Base-by-base conservation (phyloP, 1,140 invertebrate genomes). In the Stegodyphus dumicola region DNA sequence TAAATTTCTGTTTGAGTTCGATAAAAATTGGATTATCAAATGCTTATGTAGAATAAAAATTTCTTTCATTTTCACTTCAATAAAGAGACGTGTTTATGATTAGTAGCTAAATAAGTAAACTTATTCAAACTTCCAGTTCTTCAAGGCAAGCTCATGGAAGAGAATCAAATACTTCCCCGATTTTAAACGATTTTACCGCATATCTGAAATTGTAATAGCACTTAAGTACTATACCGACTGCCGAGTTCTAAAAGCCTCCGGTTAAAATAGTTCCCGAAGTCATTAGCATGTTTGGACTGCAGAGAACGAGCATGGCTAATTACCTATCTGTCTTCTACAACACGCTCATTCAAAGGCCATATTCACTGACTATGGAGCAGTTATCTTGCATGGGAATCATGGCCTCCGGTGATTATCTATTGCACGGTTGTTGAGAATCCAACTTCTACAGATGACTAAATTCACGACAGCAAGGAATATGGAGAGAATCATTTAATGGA, bases 291-390 rank as follows among this genome's bases (percentile, higher is more conserved):
- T 78, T 78, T 78, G 77, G 77, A 66, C 64, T 77, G 75, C 18
- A 64, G 52, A 65, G 52, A 65, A 52, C 49, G 65, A 78, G 65
- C 65, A 54, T 64, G 77, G 69, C 77, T 78, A 78, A 78, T 78
- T 78, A 78, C 77, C 77, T 78, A 78, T 78, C 77, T 78, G 77
- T 78, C 77, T 78, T 78, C 49, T 69, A 33, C 77, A 78, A 78
- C 77, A 78, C 77, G 65, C 65, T 66, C 49, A 78, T 78, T 78
- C 52, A 17, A 52, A 52, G 69, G 51, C 77, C 64, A 78, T 78
- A 78, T 78, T 78, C 77, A 18, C 48, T 49, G 54, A 66, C 75
- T 77, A 77, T 77, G 48, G 10, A 66, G 65, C 77, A 78, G 77
- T 78, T 69, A 78, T 78, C 65, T 65, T 69, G 64, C 77, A 78